Percentiles rank a stretch among this genome's conserved stretches.
Evolutionary conservation across 2,797 vertebrate species (phyloP).

Genomic region (Catamblyrhynchus diadema): DNA sequence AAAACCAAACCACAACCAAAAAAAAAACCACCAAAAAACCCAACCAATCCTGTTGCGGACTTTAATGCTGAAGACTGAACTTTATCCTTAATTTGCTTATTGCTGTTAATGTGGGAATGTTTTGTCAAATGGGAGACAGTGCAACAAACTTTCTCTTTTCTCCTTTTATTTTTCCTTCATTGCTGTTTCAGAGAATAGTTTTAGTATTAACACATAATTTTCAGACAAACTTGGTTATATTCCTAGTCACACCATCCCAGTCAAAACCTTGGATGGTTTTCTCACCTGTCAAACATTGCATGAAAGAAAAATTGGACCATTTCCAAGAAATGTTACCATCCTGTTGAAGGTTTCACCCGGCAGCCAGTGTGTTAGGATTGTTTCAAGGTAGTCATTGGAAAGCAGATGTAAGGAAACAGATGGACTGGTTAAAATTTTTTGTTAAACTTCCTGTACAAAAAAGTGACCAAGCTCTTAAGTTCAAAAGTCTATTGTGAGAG

Average conservation of each 20-base stretch:
- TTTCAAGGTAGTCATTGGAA: not conserved
- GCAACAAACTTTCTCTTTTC: not conserved
- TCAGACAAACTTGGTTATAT: not conserved
- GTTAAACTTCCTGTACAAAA: conserved; percentile 13
- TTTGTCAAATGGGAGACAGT: not conserved
- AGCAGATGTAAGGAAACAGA: conserved; percentile 53
- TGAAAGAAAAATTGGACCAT: not conserved
- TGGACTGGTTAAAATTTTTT: not conserved
- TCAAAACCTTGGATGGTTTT: not conserved
- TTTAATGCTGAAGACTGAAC: not conserved
- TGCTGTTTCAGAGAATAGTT: not conserved
- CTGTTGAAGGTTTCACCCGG: not conserved
- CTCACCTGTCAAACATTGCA: not conserved
- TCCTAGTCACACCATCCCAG: not conserved
- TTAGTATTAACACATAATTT: not conserved
- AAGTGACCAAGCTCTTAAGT: not conserved
- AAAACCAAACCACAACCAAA: not conserved
- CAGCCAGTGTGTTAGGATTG: not conserved
- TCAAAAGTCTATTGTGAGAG: not conserved
- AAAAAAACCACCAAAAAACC: not conserved
- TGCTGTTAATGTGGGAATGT: not conserved
- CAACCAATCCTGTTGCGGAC: not conserved
- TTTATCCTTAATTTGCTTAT: not conserved
- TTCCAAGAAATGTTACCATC: not conserved
- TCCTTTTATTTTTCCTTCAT: not conserved